Percentiles rank a stretch among this genome's conserved stretches.
Conservation (phyloP, 2,888 invertebrate species). For the Ectobius pallidus region DNA sequence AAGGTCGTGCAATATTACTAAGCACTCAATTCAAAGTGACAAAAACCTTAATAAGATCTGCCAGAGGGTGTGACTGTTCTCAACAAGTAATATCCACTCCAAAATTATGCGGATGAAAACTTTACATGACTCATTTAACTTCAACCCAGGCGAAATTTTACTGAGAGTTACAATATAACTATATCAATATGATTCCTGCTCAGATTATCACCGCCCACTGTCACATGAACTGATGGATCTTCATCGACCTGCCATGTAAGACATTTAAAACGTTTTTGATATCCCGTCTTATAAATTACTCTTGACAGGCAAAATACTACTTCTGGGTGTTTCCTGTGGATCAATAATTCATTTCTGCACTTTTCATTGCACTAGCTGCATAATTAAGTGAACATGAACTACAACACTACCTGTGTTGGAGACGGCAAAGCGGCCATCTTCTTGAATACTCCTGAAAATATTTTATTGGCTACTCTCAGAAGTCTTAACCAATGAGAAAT, state of each 20-base stretch:
- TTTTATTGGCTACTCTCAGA: conserved; percentile 41
- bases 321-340: no score
- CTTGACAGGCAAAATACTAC: no score
- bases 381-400: conserved; percentile 11
- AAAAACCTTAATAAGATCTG: not conserved
- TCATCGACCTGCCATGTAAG: conserved; percentile 6
- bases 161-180: not conserved
- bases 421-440: conserved; percentile 87
- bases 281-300: no score
- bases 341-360: not conserved
- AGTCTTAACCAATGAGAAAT: conserved; percentile 40
- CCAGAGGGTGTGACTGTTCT: conserved; percentile 10
- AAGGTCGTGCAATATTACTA: no score
- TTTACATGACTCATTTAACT: no score
- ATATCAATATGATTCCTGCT: not conserved
- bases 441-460: conserved; percentile 48
- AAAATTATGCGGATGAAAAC: no score
- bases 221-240: conserved; percentile 15
- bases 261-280: no score
- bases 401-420: conserved; percentile 75
- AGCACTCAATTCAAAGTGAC: no score
- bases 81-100: no score
- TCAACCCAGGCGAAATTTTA: no score
- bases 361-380: not conserved
- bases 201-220: conserved; percentile 6